phyloP scores from a whole-genome alignment of 2,888 invertebrate genomes.

The Orthosia incerta region DNA sequence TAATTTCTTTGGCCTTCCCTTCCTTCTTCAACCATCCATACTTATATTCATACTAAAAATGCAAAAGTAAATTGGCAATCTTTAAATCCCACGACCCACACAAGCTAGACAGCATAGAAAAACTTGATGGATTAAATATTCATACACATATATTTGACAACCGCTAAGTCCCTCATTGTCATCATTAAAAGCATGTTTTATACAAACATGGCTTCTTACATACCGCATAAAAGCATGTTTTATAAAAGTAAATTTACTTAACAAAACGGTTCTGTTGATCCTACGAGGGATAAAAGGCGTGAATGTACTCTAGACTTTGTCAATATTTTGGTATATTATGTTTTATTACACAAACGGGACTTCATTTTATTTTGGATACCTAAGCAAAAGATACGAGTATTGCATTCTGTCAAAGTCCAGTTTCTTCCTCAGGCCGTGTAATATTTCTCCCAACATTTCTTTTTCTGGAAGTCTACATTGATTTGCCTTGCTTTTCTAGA shows the following conservation, averaged over 20 bases:
- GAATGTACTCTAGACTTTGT: constrained; percentile 25
- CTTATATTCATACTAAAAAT: background rate
- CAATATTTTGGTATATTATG: constrained; percentile 31
- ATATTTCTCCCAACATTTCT: too few species aligned
- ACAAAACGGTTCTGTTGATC: constrained; percentile 31
- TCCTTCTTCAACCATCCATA: too few species aligned
- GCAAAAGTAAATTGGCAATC: background rate
- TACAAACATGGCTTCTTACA: too few species aligned
- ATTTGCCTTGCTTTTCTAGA: too few species aligned
- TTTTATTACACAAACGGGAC: background rate
- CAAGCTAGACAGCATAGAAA: background rate
- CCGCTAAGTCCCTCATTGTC: constrained; percentile 43
- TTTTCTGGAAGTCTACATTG: too few species aligned
- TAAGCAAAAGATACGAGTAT: background rate
- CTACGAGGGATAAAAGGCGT: constrained; percentile 31
- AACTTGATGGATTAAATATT: constrained; percentile 16
- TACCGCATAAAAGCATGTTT: too few species aligned
- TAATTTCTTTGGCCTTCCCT: too few species aligned
- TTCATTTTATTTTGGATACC: background rate
- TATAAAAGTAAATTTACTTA: too few species aligned
- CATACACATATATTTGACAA: constrained; percentile 28
- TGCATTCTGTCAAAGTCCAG: background rate
- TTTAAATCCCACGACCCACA: constrained; percentile 25
- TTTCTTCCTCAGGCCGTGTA: too few species aligned
- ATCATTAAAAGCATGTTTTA: constrained; percentile 11